Evolutionary conservation across 2,888 invertebrate genomes (phyloP), one percentile per base, ranked within the genome.

Genomic region (Bursaphelenchus okinawaensis): DNA sequence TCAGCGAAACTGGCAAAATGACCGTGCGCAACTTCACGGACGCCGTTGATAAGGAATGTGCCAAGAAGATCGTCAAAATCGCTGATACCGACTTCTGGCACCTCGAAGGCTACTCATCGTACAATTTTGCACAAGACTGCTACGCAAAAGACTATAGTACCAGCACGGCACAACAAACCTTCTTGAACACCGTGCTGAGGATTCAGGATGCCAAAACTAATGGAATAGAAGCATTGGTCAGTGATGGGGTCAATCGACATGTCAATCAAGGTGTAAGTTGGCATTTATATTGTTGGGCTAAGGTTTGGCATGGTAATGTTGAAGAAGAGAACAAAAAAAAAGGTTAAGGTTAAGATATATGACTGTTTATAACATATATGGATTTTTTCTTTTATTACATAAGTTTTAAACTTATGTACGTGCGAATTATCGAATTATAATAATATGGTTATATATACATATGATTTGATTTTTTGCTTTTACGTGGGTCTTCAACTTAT

Each of bases 201-300:
- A 20, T 40, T 19, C 8, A 6, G 7, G 22, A 20, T 12, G 52
- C 52, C 52, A 52, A 40, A 31, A 23, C 55, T 16, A 4, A 6
- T 22, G 31, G 50, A 27, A 7, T 55, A 2, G 3, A 50, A 4
- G 63, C 72, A 16, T 26, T 71, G 56, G 54, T 71, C n/a, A 24
- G 61, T 19, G 69, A 73, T 56, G 65, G 67, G 16, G 61, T 65
- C 9, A n/a, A 40, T n/a, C 50, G 54, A 7, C 71, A 69, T 65
- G 62, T 57, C 22, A 71, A 75, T 60, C 74, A 73, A 29, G 75
- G 71, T 8, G 71, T 72, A 26, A 24, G 62, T 57, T n/a, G n/a
- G n/a, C n/a, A n/a, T n/a, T n/a, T n/a, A n/a, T n/a, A n/a, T n/a
- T n/a, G n/a, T n/a, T n/a, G n/a, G n/a, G n/a, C n/a, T n/a, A n/a